Evolutionary conservation across 2,888 invertebrate genomes (phyloP), one percentile per base, ranked within the genome.

Genomic region (Brenthis daphne): DNA sequence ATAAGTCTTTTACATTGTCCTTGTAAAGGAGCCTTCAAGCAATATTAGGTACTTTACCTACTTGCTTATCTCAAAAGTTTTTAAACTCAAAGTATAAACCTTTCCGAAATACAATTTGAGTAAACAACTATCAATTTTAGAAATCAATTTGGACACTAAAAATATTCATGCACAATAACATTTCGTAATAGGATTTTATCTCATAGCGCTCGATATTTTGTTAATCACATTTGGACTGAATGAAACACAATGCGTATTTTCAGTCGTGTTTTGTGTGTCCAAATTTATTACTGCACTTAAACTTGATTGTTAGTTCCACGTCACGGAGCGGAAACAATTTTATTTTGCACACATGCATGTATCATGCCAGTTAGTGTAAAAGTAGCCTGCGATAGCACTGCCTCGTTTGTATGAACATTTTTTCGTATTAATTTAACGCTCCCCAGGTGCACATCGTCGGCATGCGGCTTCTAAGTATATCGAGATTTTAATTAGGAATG

Each of bases 401-500:
- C 72, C 72, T 74, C 76, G 77, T 77, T 72, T 75, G 71, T 77
- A 75, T 73, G 67, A 76, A 75, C 71, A 74, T 80, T 79, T 81
- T 80, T 80, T 73, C 73, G 65, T 61, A 76, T 79, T 88, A 86
- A 88, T 88, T 87, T 86, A 87, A 77, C 73, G 83, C 77, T 84
- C 82, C 86, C 85, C 90, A 90, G 90, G 91, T 88, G 88, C 85
- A 77, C 69, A 65, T 65, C 75, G 76, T 73, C 77, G 81, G 83
- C 80, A 81, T 81, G 83, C 81, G 85, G 88, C 86, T 88, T 88
- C 85, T 81, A 86, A 85, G 83, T 81, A 85, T 83, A 86, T 83
- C 77, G 81, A 80, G 81, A 80, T 86, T 88, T 89, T 90, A 91
- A 92, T 91, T 91, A 91, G 87, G 83, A 84, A 84, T 78, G 80